Conservation (phyloP, 1,140 invertebrate species). For the Megalopta genalis region DNA sequence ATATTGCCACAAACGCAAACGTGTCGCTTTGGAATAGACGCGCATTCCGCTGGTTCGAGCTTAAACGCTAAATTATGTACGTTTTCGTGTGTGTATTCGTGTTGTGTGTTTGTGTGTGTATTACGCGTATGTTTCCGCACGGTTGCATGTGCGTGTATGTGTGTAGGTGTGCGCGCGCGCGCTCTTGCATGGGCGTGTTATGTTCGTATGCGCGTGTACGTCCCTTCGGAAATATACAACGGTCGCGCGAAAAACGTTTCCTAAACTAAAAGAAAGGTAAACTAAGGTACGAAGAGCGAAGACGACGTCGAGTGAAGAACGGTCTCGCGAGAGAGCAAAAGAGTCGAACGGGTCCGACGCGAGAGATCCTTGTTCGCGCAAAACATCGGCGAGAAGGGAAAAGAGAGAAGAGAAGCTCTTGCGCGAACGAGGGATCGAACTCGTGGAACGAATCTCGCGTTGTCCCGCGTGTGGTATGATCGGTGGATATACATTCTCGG, state of each 20-base stretch:
- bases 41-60: conserved; percentile 16
- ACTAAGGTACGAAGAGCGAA: neutral
- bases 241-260: neutral
- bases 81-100: neutral
- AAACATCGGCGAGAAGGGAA: neutral
- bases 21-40: conserved; percentile 31
- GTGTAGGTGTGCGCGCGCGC: too few relatives aligned
- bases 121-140: too few relatives aligned
- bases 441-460: too few relatives aligned
- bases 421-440: too few relatives aligned
- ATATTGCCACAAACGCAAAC: conserved; percentile 34
- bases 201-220: neutral
- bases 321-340: too few relatives aligned
- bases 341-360: neutral
- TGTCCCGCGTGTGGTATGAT: too few relatives aligned
- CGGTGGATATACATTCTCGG: too few relatives aligned
- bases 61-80: conserved; percentile 12
- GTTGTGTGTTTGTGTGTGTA: neutral
- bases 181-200: too few relatives aligned
- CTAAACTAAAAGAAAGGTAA: conserved; percentile 2
- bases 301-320: neutral
- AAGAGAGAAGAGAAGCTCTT: too few relatives aligned
- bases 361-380: neutral
- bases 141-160: too few relatives aligned
- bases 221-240: conserved; percentile 6